Evolutionary conservation across 2,888 invertebrate genomes (phyloP).

Genomic region (Drosophila helvetica): DNA sequence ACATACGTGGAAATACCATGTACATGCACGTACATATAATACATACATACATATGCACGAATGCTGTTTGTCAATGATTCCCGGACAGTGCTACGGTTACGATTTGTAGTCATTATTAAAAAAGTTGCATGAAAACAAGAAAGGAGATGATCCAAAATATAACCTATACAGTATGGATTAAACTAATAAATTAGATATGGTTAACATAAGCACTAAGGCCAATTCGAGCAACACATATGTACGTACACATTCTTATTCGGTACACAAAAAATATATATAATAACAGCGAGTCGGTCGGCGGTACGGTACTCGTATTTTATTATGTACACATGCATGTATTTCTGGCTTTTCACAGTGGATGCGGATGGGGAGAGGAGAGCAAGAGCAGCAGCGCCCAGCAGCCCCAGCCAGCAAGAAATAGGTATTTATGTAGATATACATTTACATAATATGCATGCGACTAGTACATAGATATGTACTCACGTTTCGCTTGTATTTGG

Average conservation of each 20-base stretch:
- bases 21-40: neutral
- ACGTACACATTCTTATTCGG: slow-evolving; percentile 5
- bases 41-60: neutral
- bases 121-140: neutral
- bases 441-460: slow-evolving; percentile 33
- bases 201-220: neutral
- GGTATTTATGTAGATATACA: slow-evolving; percentile 22
- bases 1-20: neutral
- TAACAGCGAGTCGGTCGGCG: slow-evolving; percentile 37
- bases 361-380: neutral
- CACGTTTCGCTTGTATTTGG: slow-evolving; percentile 28
- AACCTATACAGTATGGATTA: neutral
- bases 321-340: slow-evolving; percentile 31
- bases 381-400: slow-evolving; percentile 4
- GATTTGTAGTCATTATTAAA: neutral
- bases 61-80: too few species aligned
- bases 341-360: slow-evolving; percentile 20
- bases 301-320: slow-evolving; percentile 23
- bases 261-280: slow-evolving; percentile 25
- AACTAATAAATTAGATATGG: neutral
- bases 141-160: neutral
- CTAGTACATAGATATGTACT: slow-evolving; percentile 28
- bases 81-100: neutral
- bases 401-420: slow-evolving; percentile 15
- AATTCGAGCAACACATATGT: neutral